Evolutionary conservation across 2,797 vertebrate genomes (phyloP).

Genomic region (Alauda arvensis): DNA sequence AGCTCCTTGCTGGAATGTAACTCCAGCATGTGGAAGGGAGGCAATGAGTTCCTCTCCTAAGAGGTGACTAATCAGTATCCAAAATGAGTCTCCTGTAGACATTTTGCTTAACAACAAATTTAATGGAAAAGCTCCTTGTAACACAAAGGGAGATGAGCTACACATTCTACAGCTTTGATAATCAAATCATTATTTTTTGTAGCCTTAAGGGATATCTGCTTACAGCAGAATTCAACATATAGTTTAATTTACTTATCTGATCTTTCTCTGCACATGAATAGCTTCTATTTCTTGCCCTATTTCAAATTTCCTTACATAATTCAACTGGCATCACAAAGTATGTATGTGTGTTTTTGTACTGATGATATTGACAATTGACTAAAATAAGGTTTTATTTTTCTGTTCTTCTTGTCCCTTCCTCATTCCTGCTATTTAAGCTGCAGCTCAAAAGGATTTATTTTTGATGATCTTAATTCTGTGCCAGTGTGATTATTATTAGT

Average conservation of each 20-base stretch:
- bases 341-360: not conserved
- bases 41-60: conserved; percentile 6
- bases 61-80: conserved; percentile 27
- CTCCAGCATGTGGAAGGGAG: not conserved
- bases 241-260: conserved; percentile 68
- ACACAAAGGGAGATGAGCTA: conserved; percentile 34
- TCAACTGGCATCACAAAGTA: conserved; percentile 20
- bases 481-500: conserved; percentile 45
- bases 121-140: conserved; percentile 46
- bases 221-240: conserved; percentile 60
- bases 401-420: not conserved
- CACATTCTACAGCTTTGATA: conserved; percentile 59
- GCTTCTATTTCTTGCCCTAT: conserved; percentile 51
- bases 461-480: conserved; percentile 45
- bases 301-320: conserved; percentile 61
- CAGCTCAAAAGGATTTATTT: conserved; percentile 46
- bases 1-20: conserved; percentile 4
- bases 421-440: not conserved
- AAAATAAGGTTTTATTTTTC: conserved; percentile 6
- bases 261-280: conserved; percentile 50
- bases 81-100: conserved; percentile 20
- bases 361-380: conserved; percentile 41
- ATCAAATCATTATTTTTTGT: conserved; percentile 65
- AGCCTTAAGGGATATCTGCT: conserved; percentile 58
- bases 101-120: conserved; percentile 55